Conservation (phyloP, 2,113 vertebrate species). For the Nyctibius bracteatus region DNA sequence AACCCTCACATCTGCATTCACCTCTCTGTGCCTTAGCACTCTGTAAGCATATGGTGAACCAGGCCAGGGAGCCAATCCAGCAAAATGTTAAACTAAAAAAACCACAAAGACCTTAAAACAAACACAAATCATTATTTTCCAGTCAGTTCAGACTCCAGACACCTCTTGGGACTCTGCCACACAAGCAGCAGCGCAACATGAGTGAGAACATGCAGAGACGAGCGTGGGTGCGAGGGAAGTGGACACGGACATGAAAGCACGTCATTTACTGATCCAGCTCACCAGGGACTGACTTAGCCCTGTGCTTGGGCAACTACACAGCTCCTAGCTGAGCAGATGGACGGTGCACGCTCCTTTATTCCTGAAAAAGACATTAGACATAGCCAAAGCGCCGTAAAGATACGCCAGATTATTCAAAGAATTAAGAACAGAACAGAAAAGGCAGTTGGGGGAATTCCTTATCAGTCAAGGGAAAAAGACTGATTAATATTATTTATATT, state of each 20-base stretch:
- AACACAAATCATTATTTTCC: neutral
- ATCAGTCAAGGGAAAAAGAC: neutral
- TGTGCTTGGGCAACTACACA: accelerated
- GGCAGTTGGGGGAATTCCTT: neutral
- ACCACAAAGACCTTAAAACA: neutral
- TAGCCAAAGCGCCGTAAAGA: neutral
- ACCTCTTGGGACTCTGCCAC: neutral
- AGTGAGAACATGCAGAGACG: accelerated
- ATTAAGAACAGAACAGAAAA: neutral
- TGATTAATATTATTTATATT: neutral
- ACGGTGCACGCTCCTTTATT: neutral
- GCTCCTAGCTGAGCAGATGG: neutral
- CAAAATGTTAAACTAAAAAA: neutral
- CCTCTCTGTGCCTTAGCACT: neutral
- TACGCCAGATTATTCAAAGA: neutral
- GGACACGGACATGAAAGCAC: accelerated
- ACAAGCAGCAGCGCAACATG: accelerated
- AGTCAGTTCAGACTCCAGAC: neutral
- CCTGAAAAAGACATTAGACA: neutral
- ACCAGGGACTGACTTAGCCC: neutral
- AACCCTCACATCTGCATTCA: neutral
- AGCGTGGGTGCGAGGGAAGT: accelerated
- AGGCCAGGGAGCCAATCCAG: neutral
- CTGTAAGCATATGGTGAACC: accelerated
- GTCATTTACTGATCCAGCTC: neutral